Base-by-base conservation (phyloP, 2,113 vertebrate species). In the Setophaga coronata region DNA sequence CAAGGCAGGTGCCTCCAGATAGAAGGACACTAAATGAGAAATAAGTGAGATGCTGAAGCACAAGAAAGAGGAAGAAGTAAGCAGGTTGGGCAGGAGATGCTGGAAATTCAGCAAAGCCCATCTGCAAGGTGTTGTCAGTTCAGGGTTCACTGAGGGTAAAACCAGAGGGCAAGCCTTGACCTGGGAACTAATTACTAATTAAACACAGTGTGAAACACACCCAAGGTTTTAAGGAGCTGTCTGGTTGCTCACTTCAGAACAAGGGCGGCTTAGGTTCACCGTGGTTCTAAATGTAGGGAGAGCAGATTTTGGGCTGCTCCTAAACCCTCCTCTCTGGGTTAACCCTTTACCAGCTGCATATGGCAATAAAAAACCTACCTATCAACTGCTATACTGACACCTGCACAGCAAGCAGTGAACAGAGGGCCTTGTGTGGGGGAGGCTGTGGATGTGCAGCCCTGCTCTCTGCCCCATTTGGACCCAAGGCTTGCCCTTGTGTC, bases 21-120 rank as follows among this genome's bases (percentile, higher is more conserved):
- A 53, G 70, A 84, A 91, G 81, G 73, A 64, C 62, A 50, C 28
- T 38, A 79, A 80, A 78, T 73, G 61, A 67, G 79, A 87, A 89
- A 61, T 14, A 82, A 87, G 87, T 0, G 7, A 65, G 56, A 57
- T 34, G 47, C 92, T 50, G 82, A 87, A 79, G 50, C 25, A 56
- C 2, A 5, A 72, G 50, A 61, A 87, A 62, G 57, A 89, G 40
- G 47, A 66, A 94, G 38, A 62, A 76, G 28, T 24, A 90, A 90
- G 77, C 77, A 78, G 47, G 90, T 47, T 81, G 62, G 45, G 40
- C 90, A 83, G 71, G 90, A 91, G 79, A 50, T n/a, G 74, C 92
- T 48, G 42, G 90, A 80, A 93, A 82, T 82, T 77, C 90, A 69
- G 48, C 70, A 91, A 64, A 89, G 74, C 47, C 0, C 2, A 82